Evolutionary conservation across 2,888 invertebrate species (phyloP).

Genomic region (Eulithis testata): DNA sequence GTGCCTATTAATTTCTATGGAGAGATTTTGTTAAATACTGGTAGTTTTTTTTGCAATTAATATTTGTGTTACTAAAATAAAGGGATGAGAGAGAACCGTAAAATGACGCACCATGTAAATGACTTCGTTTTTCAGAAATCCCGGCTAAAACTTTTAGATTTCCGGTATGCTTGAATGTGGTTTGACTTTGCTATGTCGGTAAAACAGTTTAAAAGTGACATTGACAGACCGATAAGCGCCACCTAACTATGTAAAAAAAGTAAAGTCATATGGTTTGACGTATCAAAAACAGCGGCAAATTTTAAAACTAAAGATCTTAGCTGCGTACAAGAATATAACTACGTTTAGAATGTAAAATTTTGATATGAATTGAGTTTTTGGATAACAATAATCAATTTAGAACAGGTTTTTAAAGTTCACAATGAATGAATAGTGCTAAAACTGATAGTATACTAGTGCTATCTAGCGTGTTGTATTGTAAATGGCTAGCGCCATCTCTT

Average conservation of each 20-base stretch:
- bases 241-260: constrained; percentile 39
- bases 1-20: too few relatives aligned
- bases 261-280: constrained; percentile 10
- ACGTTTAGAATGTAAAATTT: background rate
- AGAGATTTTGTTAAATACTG: too few relatives aligned
- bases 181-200: constrained; percentile 22
- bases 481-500: constrained; percentile 53
- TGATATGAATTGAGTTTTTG: too few relatives aligned
- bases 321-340: background rate
- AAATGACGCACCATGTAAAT: too few relatives aligned
- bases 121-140: background rate
- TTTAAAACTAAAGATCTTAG: background rate
- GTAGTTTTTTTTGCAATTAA: too few relatives aligned
- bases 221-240: constrained; percentile 34
- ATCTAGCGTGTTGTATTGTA: constrained; percentile 8
- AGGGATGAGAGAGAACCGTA: too few relatives aligned
- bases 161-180: background rate
- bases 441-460: constrained; percentile 5
- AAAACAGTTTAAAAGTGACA: constrained; percentile 20
- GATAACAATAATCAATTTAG: background rate
- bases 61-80: too few relatives aligned
- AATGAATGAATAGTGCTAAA: background rate
- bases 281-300: constrained; percentile 19
- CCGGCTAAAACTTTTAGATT: background rate
- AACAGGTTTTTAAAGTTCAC: background rate